Conservation (phyloP, 1,140 invertebrate species). For the Heterodera carotae region DNA sequence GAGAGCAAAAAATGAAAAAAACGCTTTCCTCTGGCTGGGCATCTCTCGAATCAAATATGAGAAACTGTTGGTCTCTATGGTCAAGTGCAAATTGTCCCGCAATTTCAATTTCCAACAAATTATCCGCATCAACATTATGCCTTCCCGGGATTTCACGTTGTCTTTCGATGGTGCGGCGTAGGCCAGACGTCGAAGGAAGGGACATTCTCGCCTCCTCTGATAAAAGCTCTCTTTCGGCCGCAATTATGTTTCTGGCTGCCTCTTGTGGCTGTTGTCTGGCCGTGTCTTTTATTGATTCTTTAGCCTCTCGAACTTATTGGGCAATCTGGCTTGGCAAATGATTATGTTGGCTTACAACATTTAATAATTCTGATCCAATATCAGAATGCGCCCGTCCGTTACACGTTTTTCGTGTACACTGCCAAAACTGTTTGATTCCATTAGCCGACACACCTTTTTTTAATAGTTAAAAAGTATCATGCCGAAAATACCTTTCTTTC, state of each 20-base stretch:
- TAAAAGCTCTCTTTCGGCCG: not conserved
- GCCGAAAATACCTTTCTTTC: not conserved
- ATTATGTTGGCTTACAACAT: not conserved
- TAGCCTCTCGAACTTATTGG: not conserved
- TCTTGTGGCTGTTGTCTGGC: not conserved
- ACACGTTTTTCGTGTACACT: not conserved
- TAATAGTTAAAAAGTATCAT: not conserved
- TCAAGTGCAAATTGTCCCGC: too few relatives aligned
- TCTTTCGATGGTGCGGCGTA: too few relatives aligned
- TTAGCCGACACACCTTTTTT: not conserved
- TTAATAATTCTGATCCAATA: not conserved
- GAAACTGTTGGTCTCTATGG: too few relatives aligned
- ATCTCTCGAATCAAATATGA: too few relatives aligned
- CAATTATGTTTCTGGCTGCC: not conserved
- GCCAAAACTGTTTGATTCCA: not conserved
- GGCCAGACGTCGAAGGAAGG: not conserved
- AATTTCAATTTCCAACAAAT: too few relatives aligned
- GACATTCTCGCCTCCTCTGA: not conserved
- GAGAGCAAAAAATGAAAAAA: too few relatives aligned
- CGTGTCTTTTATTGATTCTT: not conserved
- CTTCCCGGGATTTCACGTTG: too few relatives aligned
- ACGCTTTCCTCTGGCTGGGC: too few relatives aligned
- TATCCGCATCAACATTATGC: too few relatives aligned
- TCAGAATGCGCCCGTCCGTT: not conserved
- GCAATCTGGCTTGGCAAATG: not conserved